Evolutionary conservation across 2,888 invertebrate species (phyloP).

Genomic region (Lapara coniferarum): DNA sequence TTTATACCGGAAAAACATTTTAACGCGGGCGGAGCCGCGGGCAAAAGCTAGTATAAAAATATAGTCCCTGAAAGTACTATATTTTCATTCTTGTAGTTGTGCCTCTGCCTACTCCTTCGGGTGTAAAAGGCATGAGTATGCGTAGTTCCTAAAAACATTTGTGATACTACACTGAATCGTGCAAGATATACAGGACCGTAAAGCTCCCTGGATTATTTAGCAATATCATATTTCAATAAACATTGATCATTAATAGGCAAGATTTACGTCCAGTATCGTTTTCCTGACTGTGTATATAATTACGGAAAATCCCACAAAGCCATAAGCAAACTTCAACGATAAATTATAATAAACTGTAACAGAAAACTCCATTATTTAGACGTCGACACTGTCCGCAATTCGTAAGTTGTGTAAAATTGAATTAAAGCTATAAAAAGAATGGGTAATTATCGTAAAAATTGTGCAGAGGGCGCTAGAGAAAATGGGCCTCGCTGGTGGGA

Average conservation of each 20-base stretch:
- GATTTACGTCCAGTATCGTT: constrained; percentile 50
- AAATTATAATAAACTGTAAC: constrained; percentile 61
- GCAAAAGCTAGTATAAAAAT: too few species aligned
- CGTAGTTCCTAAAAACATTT: too few species aligned
- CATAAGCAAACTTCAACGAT: constrained; percentile 56
- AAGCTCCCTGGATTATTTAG: constrained; percentile 1
- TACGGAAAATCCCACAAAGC: constrained; percentile 38
- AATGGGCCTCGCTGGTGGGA: constrained; percentile 36
- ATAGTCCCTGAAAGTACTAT: too few species aligned
- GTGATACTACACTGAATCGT: background rate
- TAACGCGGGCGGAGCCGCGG: too few species aligned
- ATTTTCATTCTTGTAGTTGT: too few species aligned
- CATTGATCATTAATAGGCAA: constrained; percentile 30
- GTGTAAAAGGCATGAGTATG: too few species aligned
- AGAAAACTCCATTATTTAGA: constrained; percentile 55
- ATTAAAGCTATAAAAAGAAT: constrained; percentile 74
- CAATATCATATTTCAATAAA: constrained; percentile 20
- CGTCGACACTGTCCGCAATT: constrained; percentile 50
- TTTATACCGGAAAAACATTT: too few species aligned
- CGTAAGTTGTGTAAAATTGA: constrained; percentile 65
- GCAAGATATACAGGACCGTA: background rate
- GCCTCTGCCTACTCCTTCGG: too few species aligned
- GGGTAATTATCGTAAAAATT: constrained; percentile 78
- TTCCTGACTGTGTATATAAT: constrained; percentile 29
- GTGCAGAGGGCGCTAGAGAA: constrained; percentile 38